Evolutionary conservation across 2,797 vertebrate genomes (phyloP), one percentile per base, ranked within the genome.

Genomic region (Sebastes melanostomus): DNA sequence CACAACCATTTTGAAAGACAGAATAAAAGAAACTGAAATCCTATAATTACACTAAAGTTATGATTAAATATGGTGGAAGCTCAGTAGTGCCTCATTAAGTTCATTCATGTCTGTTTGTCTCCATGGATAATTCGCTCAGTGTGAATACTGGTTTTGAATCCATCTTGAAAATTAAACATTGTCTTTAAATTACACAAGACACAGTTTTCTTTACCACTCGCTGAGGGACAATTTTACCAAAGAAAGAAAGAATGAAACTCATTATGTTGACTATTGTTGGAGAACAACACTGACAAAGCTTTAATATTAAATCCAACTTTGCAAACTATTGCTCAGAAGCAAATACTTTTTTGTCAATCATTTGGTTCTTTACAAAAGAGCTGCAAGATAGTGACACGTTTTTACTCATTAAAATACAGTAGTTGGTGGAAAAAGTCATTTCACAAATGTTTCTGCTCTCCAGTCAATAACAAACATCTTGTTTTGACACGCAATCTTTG

Each of bases 11-110:
- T 67, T 74, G 4, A 66, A 38, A 59, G 25, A 63, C 14, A 22
- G 11, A 77, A 66, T 27, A 25, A 13, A 68, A 61, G 11, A 73
- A 68, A 52, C 8, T 34, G 8, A 62, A 77, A 67, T 59, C 13
- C 72, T 62, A 24, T 68, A 32, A 79, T 77, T 46, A 74, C 25
- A 62, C 16, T 52, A n/a, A 75, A 67, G 22, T 32, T 27, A 30
- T 54, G 11, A 86, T 66, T 81, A 42, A 34, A 75, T 27, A 70
- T 24, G 10, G n/a, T 55, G 18, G 34, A 79, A 54, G 60, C 72
- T 59, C 32, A 46, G 56, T 3, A 12, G 29, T 22, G 42, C 32
- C 22, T 81, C 29, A 10, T 69, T 66, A 59, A 59, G 77, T 32
- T 38, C 10, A 68, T 59, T 54, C n/a, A 54, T 59, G n/a, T 55